phyloP scores from a whole-genome alignment of 2,113 vertebrate genomes.

The Phoxinus phoxinus region DNA sequence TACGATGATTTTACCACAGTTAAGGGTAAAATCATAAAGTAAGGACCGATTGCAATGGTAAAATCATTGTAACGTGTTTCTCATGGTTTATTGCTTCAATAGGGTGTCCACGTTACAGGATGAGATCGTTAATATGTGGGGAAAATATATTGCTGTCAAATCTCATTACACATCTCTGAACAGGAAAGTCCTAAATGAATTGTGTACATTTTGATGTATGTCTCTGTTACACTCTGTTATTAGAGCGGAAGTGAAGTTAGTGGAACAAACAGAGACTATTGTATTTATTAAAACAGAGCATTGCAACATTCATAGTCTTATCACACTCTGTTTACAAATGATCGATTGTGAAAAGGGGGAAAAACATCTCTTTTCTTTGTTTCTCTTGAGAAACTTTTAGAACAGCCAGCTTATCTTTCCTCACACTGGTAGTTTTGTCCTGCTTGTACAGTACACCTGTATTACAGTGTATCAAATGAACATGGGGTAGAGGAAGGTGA shows the following conservation, averaged over 20 bases:
- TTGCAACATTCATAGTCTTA: slow-evolving; percentile 31
- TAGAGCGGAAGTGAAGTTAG: background rate
- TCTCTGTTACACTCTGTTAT: background rate
- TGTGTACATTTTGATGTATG: background rate
- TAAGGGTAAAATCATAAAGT: background rate
- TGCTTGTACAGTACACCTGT: slow-evolving; percentile 42
- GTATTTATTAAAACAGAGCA: slow-evolving; percentile 18
- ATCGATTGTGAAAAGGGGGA: background rate
- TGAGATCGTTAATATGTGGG: background rate
- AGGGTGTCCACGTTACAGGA: background rate
- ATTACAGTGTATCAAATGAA: slow-evolving; percentile 52
- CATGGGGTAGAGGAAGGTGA: slow-evolving; percentile 24
- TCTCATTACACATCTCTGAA: background rate
- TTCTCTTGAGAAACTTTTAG: slow-evolving; percentile 46
- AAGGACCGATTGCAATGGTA: background rate
- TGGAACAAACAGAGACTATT: slow-evolving; percentile 3
- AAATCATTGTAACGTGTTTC: background rate
- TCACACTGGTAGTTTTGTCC: slow-evolving; percentile 53
- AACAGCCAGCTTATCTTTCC: slow-evolving; percentile 38
- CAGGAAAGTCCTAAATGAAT: background rate
- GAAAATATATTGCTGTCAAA: background rate
- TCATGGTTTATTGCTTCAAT: background rate
- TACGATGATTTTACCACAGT: background rate
- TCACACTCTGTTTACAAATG: slow-evolving; percentile 27
- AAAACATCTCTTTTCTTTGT: slow-evolving; percentile 23